Evolutionary conservation across 2,888 invertebrate species (phyloP).

Genomic region (Coleophora deauratella): DNA sequence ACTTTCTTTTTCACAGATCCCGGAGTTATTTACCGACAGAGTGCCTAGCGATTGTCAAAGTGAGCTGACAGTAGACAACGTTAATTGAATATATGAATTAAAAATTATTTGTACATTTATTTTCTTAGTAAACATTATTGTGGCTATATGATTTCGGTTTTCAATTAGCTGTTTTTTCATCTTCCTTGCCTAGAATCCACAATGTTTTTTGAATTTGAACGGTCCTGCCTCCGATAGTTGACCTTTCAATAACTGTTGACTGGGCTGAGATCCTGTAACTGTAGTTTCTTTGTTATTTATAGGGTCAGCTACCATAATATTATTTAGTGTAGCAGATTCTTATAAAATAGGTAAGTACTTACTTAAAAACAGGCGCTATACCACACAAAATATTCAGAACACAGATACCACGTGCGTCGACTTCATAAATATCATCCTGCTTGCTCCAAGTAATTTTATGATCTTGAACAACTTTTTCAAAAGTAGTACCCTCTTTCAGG

Average conservation of each 20-base stretch:
- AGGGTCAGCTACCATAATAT: background rate
- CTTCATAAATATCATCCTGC: conserved; percentile 39
- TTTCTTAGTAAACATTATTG: conserved; percentile 23
- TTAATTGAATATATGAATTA: conserved; percentile 27
- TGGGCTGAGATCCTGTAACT: conserved; percentile 57
- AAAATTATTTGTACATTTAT: conserved; percentile 21
- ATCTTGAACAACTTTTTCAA: conserved; percentile 28
- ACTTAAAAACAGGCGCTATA: conserved; percentile 27
- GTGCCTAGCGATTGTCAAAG: conserved; percentile 67
- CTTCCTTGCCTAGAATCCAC: conserved; percentile 47
- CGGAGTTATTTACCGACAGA: conserved; percentile 63
- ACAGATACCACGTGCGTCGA: conserved; percentile 41
- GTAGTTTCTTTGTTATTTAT: background rate
- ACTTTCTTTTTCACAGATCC: conserved; percentile 44
- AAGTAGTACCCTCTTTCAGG: conserved; percentile 26
- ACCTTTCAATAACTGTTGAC: conserved; percentile 61
- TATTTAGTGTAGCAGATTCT: background rate
- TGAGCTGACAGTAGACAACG: conserved; percentile 53
- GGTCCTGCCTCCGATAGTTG: conserved; percentile 55
- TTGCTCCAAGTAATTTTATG: conserved; percentile 28
- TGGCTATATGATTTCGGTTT: too few relatives aligned
- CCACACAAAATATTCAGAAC: conserved; percentile 43
- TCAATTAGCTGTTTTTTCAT: conserved; percentile 3
- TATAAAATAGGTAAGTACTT: conserved; percentile 23
- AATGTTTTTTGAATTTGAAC: conserved; percentile 55